Evolutionary conservation across 2,888 invertebrate genomes (phyloP).

Genomic region (Napeogenes sylphis): DNA sequence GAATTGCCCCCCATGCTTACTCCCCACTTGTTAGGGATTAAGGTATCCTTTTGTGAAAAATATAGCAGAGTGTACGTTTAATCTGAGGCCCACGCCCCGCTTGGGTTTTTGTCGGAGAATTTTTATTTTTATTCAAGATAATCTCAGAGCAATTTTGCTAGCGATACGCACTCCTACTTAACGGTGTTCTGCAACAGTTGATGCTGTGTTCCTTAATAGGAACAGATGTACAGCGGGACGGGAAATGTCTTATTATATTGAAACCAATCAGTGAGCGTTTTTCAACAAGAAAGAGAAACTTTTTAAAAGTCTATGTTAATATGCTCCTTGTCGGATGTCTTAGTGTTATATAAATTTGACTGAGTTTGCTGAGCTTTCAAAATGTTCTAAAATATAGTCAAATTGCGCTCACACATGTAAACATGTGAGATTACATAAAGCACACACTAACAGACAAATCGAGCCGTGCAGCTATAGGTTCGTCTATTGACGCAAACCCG

Average conservation of each 20-base stretch:
- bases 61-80: conserved; percentile 75
- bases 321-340: no score
- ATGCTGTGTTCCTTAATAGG: conserved; percentile 30
- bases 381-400: no score
- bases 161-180: conserved; percentile 38
- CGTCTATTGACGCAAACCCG: conserved; percentile 63
- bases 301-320: conserved; percentile 2
- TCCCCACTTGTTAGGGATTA: conserved; percentile 73
- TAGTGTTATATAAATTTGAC: no score
- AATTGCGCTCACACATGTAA: conserved; percentile 7
- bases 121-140: conserved; percentile 56
- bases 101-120: conserved; percentile 57
- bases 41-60: conserved; percentile 76
- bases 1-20: conserved; percentile 57
- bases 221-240: conserved; percentile 29
- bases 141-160: conserved; percentile 56
- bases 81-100: conserved; percentile 64
- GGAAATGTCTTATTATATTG: conserved; percentile 17
- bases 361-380: no score
- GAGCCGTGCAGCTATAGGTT: conserved; percentile 36
- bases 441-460: conserved; percentile 28
- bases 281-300: conserved; percentile 5
- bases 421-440: conserved; percentile 25
- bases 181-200: conserved; percentile 16
- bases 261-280: conserved; percentile 6